phyloP scores from a whole-genome alignment of 2,113 vertebrate genomes.

The Ptyas mucosa region DNA sequence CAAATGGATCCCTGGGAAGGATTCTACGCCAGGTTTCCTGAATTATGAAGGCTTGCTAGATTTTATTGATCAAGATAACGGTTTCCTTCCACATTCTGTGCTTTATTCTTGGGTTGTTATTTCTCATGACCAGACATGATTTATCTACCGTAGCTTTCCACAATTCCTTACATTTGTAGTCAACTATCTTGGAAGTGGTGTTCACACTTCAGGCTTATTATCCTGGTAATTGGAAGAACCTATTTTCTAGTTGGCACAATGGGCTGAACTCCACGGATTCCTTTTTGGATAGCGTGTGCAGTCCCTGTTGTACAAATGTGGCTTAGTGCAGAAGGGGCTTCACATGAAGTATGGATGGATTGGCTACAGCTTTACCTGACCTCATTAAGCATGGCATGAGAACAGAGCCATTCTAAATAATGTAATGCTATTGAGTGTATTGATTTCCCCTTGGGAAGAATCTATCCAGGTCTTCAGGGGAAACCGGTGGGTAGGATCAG shows the following conservation, averaged over 20 bases:
- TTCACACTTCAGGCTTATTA: background rate
- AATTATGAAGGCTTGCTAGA: background rate
- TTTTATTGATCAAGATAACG: background rate
- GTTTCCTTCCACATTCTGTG: background rate
- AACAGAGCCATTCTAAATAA: background rate
- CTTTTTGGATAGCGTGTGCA: background rate
- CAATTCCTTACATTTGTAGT: background rate
- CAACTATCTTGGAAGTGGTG: background rate
- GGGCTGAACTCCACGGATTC: background rate
- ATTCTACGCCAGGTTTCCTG: background rate
- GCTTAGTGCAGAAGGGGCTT: background rate
- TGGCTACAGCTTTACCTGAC: background rate
- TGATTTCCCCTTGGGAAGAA: background rate
- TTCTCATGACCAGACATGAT: background rate
- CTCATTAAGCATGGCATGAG: background rate
- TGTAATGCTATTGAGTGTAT: background rate
- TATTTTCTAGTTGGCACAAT: background rate
- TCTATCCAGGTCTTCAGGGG: background rate
- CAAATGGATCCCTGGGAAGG: background rate
- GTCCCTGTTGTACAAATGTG: background rate
- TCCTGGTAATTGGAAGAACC: background rate
- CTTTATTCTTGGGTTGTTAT: background rate
- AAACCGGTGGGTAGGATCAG: background rate
- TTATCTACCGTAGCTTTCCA: background rate
- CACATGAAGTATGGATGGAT: background rate